These are phyloP conservation scores for Physella acuta DNA, from an alignment of 1,140 invertebrate species.

Conservation along the genomic window DNA sequence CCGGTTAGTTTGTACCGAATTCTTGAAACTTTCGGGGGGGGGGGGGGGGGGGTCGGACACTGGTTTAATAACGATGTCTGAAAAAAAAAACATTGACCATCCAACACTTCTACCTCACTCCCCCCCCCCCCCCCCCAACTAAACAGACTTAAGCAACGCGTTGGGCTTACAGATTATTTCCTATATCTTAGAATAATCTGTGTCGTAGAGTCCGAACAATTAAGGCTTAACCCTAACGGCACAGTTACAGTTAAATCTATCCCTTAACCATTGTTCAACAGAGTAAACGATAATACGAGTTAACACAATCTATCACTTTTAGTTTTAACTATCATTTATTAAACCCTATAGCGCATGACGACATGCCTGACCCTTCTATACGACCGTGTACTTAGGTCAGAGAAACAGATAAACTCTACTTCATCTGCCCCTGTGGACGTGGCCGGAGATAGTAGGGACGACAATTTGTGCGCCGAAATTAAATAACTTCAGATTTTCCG, in stretches of 20 bases:
- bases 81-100: neutral
- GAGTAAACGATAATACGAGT: neutral
- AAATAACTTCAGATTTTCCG: no score
- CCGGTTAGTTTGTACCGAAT: neutral
- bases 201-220: no score
- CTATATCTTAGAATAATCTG: no score
- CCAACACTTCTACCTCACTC: neutral
- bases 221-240: neutral
- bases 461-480: no score
- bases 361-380: no score
- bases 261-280: neutral
- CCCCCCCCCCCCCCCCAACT: neutral
- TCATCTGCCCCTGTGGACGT: no score
- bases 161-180: neutral
- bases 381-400: no score
- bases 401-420: no score
- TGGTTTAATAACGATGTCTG: neutral
- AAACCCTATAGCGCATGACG: no score
- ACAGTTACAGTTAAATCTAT: neutral
- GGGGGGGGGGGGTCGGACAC: neutral
- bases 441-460: no score
- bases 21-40: neutral
- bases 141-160: neutral
- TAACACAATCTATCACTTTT: no score
- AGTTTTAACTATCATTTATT: no score